A percentile compares a stretch with the other conserved stretches of the same genome.
Conservation (phyloP, 2,797 vertebrate genomes). For the Tiaroga cobitis region DNA sequence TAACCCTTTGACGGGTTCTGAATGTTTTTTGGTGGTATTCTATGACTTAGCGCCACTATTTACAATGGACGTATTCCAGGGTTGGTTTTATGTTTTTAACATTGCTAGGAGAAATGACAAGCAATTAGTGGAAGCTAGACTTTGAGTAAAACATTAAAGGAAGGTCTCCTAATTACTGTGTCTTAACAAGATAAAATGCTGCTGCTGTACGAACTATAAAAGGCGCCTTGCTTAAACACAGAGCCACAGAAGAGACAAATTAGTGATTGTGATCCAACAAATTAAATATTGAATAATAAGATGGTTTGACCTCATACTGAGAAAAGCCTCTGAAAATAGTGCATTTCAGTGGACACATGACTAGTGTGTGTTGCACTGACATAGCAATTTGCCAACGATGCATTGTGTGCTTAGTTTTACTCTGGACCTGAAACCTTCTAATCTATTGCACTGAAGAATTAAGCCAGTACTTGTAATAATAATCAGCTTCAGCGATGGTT, state of each 20-base stretch:
- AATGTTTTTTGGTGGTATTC: background rate
- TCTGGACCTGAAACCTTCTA: background rate
- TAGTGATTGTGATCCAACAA: background rate
- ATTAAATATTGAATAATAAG: background rate
- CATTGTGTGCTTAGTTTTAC: background rate
- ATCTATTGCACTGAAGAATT: background rate
- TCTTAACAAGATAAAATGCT: background rate
- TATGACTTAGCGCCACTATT: background rate
- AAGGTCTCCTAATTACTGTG: background rate
- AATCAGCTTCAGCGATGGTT: background rate
- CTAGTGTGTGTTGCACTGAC: background rate
- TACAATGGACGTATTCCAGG: background rate
- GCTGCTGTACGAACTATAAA: background rate
- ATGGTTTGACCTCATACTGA: background rate
- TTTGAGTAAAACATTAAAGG: background rate
- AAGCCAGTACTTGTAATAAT: constrained; percentile 12
- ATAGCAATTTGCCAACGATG: background rate
- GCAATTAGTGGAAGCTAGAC: background rate
- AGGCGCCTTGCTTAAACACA: background rate
- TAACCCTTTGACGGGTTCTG: background rate
- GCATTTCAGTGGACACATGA: background rate
- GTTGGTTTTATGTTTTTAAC: background rate
- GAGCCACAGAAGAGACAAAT: background rate
- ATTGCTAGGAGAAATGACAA: background rate
- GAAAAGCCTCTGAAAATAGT: background rate